Evolutionary conservation across 2,113 vertebrate species (phyloP), one percentile per base, ranked within the genome.

Genomic region (Bubo bubo): DNA sequence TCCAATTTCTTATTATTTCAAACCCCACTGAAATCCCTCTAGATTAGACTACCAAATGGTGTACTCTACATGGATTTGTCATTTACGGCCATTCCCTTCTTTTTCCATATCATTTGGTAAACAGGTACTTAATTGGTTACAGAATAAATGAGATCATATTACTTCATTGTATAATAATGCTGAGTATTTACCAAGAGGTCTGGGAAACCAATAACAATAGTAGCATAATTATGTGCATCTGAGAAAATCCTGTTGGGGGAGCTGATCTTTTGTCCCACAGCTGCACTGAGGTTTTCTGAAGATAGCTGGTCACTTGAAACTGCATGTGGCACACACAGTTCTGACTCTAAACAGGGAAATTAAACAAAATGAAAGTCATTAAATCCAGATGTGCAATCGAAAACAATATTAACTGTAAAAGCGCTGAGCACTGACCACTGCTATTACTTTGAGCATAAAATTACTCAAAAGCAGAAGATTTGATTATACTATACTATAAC

Each of bases 171-270:
- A 52, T n/a, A 87, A 89, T 85, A 94, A 89, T 10, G 49, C 7
- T 10, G 39, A 92, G 13, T 90, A 81, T 98, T 99, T 98, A 99
- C 99, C 99, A 99, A 98, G 49, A 99, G 99, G 95, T 99, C 99
- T 59, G 99, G 99, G 96, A 99, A 99, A 76, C 99, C 99, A 64
- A 99, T 94, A 10, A 99, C 86, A 50, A 99, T 23, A 34, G 97
- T 98, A 22, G 99, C 99, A 14, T 98, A 99, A 95, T 97, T 98
- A 49, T 97, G 93, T 26, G 97, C 91, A 96, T 99, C 99, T 11
- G 98, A 98, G 88, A 99, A 90, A 15, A 99, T 52, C n/a, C 99
- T 99, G 97, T 99, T 99, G 12, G 99, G 99, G 32, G 99, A 99
- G 68, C 96, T 98, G 22, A 99, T 99, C 97, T 99, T 99, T 96